Percentiles rank a stretch among this genome's conserved stretches.
phyloP scores from a whole-genome alignment of 2,113 vertebrate genomes.

The Illadopsis cleaveri region DNA sequence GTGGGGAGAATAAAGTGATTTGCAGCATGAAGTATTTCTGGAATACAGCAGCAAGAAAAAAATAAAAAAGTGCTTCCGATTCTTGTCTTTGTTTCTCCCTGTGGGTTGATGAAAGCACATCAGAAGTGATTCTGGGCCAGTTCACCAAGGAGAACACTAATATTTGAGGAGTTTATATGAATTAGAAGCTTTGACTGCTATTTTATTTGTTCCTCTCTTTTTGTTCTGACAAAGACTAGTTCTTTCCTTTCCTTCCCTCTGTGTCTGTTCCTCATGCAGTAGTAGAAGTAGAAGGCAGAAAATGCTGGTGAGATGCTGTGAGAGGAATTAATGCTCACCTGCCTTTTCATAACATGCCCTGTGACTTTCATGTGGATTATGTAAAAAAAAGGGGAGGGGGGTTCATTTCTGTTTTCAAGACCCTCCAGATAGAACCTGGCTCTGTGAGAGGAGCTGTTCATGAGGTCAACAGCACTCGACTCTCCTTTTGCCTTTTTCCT shows the following conservation, averaged over 20 bases:
- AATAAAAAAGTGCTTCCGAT: not conserved
- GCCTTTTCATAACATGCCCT: not conserved
- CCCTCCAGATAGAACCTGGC: not conserved
- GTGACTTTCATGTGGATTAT: not conserved
- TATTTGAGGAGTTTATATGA: not conserved
- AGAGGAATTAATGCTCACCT: not conserved
- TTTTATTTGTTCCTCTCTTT: not conserved
- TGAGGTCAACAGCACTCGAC: not conserved
- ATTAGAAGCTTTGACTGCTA: not conserved
- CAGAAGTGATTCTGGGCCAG: not conserved
- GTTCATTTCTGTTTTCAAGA: not conserved
- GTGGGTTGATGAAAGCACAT: not conserved
- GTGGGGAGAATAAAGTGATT: not conserved
- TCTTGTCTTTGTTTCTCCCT: not conserved
- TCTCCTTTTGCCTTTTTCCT: not conserved
- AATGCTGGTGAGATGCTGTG: not conserved
- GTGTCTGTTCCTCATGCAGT: not conserved
- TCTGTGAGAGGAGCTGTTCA: not conserved
- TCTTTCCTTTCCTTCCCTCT: not conserved
- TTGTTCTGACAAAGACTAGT: not conserved
- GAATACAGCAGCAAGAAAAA: not conserved
- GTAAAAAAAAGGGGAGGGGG: not conserved
- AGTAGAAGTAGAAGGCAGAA: not conserved
- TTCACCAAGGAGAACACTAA: not conserved
- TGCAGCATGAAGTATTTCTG: not conserved